phyloP scores from a whole-genome alignment of 2,797 vertebrate genomes.

The Anabas testudineus region DNA sequence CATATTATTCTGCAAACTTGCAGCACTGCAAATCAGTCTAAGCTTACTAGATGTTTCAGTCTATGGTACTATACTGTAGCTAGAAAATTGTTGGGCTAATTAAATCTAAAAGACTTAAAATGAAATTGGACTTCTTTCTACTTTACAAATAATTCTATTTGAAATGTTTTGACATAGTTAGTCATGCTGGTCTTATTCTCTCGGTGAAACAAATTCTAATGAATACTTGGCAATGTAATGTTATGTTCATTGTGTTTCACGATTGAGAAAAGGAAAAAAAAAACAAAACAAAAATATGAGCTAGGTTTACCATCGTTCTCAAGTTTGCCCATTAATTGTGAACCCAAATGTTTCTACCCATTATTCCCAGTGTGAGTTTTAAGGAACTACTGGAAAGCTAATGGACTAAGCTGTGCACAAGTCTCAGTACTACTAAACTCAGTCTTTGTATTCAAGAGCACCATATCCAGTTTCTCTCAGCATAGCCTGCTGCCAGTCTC shows the following conservation, averaged over 20 bases:
- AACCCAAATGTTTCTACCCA: neutral
- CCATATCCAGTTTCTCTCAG: constrained; percentile 54
- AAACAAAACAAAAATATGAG: too few species aligned
- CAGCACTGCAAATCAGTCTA: constrained; percentile 11
- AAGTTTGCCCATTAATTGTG: neutral
- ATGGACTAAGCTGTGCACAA: constrained; percentile 23
- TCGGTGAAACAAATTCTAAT: neutral
- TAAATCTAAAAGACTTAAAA: neutral
- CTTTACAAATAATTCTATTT: neutral
- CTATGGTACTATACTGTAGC: neutral
- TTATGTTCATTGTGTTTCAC: constrained; percentile 2
- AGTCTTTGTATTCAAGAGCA: constrained; percentile 40
- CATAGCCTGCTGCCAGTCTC: constrained; percentile 56
- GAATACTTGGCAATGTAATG: neutral
- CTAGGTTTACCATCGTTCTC: constrained; percentile 10
- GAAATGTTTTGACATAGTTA: neutral
- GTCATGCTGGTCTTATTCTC: neutral
- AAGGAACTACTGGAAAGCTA: constrained; percentile 20
- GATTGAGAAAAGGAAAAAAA: too few species aligned
- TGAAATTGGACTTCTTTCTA: neutral
- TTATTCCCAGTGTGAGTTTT: constrained; percentile 26
- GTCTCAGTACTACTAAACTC: constrained; percentile 38
- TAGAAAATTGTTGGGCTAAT: neutral
- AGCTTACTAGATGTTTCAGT: constrained; percentile 7
- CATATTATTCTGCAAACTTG: neutral